Conservation (phyloP, 1,140 invertebrate genomes). For the Caenorhabditis latens region DNA sequence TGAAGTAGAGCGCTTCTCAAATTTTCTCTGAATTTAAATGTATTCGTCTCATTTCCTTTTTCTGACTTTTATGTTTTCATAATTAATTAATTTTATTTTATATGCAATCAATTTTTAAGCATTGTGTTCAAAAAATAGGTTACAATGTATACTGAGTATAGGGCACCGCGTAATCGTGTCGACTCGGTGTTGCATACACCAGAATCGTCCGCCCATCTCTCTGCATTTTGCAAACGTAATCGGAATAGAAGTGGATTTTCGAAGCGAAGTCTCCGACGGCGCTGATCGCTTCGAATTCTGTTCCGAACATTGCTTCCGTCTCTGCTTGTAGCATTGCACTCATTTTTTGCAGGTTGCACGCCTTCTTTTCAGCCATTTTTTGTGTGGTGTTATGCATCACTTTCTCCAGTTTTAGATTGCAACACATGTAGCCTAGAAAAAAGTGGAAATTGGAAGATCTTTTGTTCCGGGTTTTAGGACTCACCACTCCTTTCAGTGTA, state of each 20-base stretch:
- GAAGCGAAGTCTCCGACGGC: constrained; percentile 66
- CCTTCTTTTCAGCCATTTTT: constrained; percentile 49
- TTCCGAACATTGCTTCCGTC: constrained; percentile 60
- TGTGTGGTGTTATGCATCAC: constrained; percentile 59
- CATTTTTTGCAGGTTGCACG: constrained; percentile 53
- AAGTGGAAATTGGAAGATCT: background rate
- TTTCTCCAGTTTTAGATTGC: constrained; percentile 63
- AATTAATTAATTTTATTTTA: constrained; percentile 4
- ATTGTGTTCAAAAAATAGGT: background rate
- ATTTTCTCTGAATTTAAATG: background rate
- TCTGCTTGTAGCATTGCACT: background rate
- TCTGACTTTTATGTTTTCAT: background rate
- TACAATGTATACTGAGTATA: background rate
- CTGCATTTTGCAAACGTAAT: constrained; percentile 66
- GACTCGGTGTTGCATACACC: constrained; percentile 52
- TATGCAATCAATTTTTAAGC: background rate
- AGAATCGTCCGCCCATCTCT: constrained; percentile 58
- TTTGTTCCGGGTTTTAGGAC: background rate
- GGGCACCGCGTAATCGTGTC: background rate
- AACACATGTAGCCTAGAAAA: constrained; percentile 67
- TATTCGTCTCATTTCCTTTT: background rate
- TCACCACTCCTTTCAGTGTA: constrained; percentile 63
- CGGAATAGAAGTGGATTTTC: constrained; percentile 65
- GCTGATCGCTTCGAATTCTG: constrained; percentile 63
- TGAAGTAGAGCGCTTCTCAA: constrained; percentile 81